A percentile compares a stretch with the other conserved stretches of the same genome.
Conservation (phyloP, 2,797 vertebrate species). For the Karalla daura region DNA sequence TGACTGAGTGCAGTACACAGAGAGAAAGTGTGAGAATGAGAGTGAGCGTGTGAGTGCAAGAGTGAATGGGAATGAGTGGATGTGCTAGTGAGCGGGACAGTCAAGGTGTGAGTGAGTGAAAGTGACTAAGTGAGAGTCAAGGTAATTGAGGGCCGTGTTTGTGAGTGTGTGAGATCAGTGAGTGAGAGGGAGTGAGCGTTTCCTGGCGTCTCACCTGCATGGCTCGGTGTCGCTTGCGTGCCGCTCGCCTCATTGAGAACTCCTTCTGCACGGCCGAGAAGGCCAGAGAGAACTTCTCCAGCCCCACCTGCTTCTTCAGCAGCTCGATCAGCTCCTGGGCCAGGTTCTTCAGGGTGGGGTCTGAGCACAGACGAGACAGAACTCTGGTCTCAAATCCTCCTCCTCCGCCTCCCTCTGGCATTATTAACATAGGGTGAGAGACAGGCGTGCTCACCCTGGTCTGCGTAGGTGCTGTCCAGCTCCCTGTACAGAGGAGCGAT, state of each 20-base stretch:
- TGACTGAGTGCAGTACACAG: no score
- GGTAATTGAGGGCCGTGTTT: no score
- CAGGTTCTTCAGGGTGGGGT: slow-evolving; percentile 94
- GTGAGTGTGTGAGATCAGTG: accelerated
- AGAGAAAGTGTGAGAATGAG: no score
- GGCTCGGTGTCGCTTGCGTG: slow-evolving; percentile 91
- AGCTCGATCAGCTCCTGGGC: slow-evolving; percentile 97
- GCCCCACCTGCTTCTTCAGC: slow-evolving; percentile 92
- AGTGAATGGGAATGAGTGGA: neutral
- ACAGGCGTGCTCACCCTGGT: slow-evolving; percentile 92
- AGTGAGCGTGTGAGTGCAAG: no score
- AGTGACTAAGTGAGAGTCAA: no score
- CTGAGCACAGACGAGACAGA: slow-evolving; percentile 79
- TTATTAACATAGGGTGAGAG: neutral
- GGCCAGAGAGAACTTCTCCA: slow-evolving; percentile 91
- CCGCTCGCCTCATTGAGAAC: slow-evolving; percentile 86
- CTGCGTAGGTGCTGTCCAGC: slow-evolving; percentile 95
- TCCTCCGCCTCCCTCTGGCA: no score
- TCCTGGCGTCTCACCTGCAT: slow-evolving; percentile 85
- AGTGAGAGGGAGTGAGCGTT: neutral
- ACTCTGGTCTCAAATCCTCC: no score
- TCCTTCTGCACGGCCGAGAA: slow-evolving; percentile 94
- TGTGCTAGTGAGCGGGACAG: no score
- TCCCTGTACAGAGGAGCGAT: slow-evolving; percentile 93
- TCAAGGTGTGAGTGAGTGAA: neutral